These are phyloP conservation scores for Oryzias celebensis DNA, from an alignment of 2,113 vertebrate genomes.

Conservation along the genomic window DNA sequence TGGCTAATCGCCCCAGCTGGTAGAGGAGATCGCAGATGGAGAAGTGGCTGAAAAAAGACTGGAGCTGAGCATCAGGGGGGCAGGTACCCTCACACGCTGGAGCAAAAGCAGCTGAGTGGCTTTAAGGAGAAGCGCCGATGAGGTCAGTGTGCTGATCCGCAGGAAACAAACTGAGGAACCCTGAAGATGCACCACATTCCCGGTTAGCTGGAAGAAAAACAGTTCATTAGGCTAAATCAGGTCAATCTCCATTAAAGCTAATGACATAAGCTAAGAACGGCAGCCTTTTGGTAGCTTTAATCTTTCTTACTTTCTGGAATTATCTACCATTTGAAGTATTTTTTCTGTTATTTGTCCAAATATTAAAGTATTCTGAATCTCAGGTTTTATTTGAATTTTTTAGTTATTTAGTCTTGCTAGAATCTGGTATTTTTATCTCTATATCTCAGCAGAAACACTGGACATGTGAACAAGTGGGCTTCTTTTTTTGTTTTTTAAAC, in stretches of 20 bases:
- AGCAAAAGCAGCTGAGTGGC: constrained; percentile 73
- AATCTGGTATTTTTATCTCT: too few species aligned
- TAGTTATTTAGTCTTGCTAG: too few species aligned
- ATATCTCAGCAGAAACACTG: too few species aligned
- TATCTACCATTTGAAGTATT: too few species aligned
- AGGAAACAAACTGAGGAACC: constrained; percentile 75
- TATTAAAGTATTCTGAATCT: too few species aligned
- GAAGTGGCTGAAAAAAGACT: constrained; percentile 15
- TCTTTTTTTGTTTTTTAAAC: too few species aligned
- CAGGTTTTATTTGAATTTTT: too few species aligned
- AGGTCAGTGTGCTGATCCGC: constrained; percentile 77
- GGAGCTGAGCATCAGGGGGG: background rate
- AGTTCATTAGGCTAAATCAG: constrained; percentile 12
- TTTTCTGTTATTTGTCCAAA: too few species aligned
- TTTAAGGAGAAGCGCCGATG: constrained; percentile 67
- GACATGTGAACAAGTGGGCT: too few species aligned
- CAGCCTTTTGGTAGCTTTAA: too few species aligned
- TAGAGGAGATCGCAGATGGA: constrained; percentile 22
- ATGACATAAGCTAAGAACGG: background rate
- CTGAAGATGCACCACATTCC: constrained; percentile 77
- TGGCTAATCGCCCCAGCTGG: constrained; percentile 15
- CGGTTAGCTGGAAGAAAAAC: constrained; percentile 86
- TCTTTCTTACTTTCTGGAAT: too few species aligned
- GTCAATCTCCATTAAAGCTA: background rate
- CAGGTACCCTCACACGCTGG: constrained; percentile 17